Conservation (phyloP, 2,888 invertebrate species). For the Lepidonotus clava region DNA sequence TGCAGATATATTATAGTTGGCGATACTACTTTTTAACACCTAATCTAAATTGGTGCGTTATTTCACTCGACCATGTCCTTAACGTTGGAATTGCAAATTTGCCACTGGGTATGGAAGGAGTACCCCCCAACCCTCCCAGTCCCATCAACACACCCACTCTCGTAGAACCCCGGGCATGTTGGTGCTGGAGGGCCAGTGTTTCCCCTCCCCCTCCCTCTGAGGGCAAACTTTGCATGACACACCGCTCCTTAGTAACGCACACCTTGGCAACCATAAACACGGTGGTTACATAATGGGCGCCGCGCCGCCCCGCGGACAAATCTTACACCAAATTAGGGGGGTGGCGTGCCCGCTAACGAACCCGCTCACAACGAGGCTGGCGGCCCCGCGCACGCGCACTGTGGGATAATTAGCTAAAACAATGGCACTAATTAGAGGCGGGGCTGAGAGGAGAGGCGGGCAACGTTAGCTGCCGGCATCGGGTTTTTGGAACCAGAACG, state of each 20-base stretch:
- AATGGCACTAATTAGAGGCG: neutral
- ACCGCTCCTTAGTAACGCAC: constrained; percentile 40
- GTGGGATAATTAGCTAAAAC: neutral
- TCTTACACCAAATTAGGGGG: constrained; percentile 25
- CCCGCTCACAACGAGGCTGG: neutral
- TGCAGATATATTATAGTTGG: no score
- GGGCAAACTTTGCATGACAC: constrained; percentile 18
- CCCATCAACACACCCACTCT: neutral
- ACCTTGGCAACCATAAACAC: constrained; percentile 42
- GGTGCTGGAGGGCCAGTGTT: neutral
- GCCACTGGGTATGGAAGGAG: no score
- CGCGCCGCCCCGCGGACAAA: neutral
- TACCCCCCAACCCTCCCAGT: neutral
- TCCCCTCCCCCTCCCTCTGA: neutral
- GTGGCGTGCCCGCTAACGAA: neutral
- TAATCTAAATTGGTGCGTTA: no score
- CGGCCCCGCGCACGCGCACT: neutral
- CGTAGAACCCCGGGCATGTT: no score
- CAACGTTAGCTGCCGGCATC: neutral
- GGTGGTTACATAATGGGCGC: constrained; percentile 24
- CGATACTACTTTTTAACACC: no score
- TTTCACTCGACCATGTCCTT: no score
- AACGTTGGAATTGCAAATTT: no score
- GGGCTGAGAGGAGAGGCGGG: neutral
- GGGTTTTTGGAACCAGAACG: neutral